phyloP scores from a whole-genome alignment of 2,797 vertebrate genomes.

The Oryzias dopingdopingensis region DNA sequence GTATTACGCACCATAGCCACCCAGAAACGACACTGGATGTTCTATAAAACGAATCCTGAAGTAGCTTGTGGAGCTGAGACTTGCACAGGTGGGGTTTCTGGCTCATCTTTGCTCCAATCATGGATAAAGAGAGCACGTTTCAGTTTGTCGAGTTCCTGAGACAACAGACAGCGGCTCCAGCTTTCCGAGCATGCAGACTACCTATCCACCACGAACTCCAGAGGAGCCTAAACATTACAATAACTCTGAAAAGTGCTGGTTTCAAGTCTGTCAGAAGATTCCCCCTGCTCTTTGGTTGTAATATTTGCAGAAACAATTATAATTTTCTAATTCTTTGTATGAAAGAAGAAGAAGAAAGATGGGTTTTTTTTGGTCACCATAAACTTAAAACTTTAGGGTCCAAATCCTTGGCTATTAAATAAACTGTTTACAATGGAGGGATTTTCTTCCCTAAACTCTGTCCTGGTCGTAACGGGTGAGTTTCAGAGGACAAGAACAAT shows the following conservation, averaged over 20 bases:
- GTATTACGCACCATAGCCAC: conserved; percentile 30
- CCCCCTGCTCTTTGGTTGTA: conserved; percentile 12
- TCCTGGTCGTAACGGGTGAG: conserved; percentile 21
- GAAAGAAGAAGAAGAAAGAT: conserved; percentile 6
- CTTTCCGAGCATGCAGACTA: conserved; percentile 69
- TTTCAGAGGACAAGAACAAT: conserved; percentile 29
- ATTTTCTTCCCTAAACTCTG: conserved; percentile 21
- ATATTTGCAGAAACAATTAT: conserved; percentile 24
- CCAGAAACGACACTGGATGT: conserved; percentile 28
- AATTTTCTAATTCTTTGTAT: conserved; percentile 34
- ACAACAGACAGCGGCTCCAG: conserved; percentile 37
- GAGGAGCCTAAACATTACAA: conserved; percentile 15
- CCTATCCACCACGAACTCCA: conserved; percentile 39
- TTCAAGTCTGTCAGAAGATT: conserved; percentile 28
- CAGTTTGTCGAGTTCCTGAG: conserved; percentile 61
- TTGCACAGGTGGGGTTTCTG: conserved; percentile 4
- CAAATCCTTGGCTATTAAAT: conserved; percentile 23
- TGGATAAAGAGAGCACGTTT: conserved; percentile 20
- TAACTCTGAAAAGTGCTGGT: conserved; percentile 24
- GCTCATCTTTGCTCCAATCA: neutral
- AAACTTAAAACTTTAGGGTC: conserved; percentile 25
- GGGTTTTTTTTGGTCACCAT: conserved; percentile 2
- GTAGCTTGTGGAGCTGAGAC: conserved; percentile 1
- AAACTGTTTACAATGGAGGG: conserved; percentile 59
- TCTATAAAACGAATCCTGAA: conserved; percentile 25